Percentiles rank a stretch among this genome's conserved stretches.
These are phyloP conservation scores for Anastrepha ludens DNA, from an alignment of 1,140 invertebrate genomes.

Conservation along the genomic window DNA sequence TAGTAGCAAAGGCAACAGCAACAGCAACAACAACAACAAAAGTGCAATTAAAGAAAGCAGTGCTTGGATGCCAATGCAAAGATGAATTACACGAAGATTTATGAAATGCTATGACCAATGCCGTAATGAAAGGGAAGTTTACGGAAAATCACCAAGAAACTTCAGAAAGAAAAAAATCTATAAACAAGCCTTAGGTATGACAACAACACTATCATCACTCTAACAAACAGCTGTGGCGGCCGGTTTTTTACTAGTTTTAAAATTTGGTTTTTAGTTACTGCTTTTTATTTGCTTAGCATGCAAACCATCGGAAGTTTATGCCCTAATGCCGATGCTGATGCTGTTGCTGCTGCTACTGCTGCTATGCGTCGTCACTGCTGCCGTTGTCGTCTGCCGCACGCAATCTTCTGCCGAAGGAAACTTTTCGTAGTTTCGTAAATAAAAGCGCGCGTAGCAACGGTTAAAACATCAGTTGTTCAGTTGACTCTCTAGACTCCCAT, in stretches of 20 bases:
- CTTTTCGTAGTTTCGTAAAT: not conserved
- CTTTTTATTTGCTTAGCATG: not conserved
- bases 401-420: not conserved
- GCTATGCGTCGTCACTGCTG: not conserved
- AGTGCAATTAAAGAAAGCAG: slow-evolving; percentile 10
- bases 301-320: slow-evolving; percentile 13
- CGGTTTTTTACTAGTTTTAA: slow-evolving; percentile 10
- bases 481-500: slow-evolving; percentile 18
- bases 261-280: slow-evolving; percentile 4
- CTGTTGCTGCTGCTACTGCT: not conserved
- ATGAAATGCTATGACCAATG: not conserved
- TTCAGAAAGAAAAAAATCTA: not conserved
- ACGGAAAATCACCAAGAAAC: not conserved
- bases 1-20: not conserved
- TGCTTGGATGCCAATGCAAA: not conserved
- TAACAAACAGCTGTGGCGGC: slow-evolving; percentile 2
- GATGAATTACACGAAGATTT: not conserved
- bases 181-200: not conserved
- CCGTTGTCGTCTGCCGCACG: slow-evolving; percentile 14
- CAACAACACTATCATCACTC: not conserved
- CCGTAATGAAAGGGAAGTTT: not conserved
- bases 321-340: not conserved
- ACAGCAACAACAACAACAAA: slow-evolving; percentile 9
- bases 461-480: slow-evolving; percentile 37
- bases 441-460: not conserved